Conservation (phyloP, 2,113 vertebrate species). For the Campylomormyrus tamandua region DNA sequence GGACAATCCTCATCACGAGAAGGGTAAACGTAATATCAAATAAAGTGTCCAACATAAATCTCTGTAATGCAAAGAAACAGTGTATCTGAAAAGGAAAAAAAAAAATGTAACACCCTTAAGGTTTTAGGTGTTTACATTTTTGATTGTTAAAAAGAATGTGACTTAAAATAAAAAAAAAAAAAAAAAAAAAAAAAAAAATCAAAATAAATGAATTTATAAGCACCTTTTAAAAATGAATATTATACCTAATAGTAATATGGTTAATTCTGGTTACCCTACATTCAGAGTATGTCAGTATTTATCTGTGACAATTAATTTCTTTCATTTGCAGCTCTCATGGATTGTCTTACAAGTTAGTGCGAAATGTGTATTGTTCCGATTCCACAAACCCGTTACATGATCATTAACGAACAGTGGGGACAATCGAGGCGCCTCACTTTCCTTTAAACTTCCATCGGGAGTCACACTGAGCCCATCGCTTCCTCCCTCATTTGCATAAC, state of each 20-base stretch:
- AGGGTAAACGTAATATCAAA: constrained; percentile 70
- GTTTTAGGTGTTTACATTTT: constrained; percentile 41
- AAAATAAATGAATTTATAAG: neutral
- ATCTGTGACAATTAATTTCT: neutral
- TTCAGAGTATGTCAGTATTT: neutral
- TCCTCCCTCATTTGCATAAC: constrained; percentile 98
- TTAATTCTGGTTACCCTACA: neutral
- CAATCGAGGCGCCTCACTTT: constrained; percentile 94
- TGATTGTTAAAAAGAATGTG: constrained; percentile 23
- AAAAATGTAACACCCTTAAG: constrained; percentile 74
- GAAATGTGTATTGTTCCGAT: constrained; percentile 65
- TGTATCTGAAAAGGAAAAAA: constrained; percentile 66
- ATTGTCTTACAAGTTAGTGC: neutral
- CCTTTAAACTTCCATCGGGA: constrained; percentile 91
- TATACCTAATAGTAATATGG: neutral
- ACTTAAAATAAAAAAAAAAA: constrained; percentile 11
- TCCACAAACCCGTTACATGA: constrained; percentile 95
- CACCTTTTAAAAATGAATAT: neutral
- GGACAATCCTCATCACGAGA: constrained; percentile 70
- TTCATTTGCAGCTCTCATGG: neutral
- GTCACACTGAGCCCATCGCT: constrained; percentile 96
- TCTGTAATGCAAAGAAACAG: constrained; percentile 74
- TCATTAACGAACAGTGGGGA: constrained; percentile 93
- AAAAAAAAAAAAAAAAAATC: constrained; percentile 5
- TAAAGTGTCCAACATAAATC: constrained; percentile 68